Percentiles rank a stretch among this genome's conserved stretches.
These are phyloP conservation scores for Cygnus buccinator DNA, from an alignment of 2,113 vertebrate genomes.

Conservation along the genomic window DNA sequence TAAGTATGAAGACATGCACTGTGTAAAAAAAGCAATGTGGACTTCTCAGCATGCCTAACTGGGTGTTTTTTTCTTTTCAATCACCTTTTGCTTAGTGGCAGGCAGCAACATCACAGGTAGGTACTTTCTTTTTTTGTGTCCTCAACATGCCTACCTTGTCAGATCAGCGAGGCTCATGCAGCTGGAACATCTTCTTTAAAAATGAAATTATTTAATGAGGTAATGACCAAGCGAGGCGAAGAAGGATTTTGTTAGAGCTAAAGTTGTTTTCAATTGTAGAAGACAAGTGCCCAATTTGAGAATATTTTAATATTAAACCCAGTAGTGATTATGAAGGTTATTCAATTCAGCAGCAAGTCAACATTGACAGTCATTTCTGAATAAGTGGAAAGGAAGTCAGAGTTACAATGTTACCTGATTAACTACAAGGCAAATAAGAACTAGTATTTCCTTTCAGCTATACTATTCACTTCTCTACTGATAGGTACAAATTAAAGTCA, in stretches of 20 bases:
- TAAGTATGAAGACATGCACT: neutral
- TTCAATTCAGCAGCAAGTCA: conserved; percentile 1
- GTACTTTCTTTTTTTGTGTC: neutral
- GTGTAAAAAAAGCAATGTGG: neutral
- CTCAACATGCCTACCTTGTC: neutral
- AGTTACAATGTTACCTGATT: neutral
- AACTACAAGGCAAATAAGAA: conserved; percentile 22
- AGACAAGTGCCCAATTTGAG: conserved; percentile 6
- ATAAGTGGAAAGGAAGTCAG: neutral
- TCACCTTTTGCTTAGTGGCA: neutral
- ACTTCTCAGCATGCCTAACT: neutral
- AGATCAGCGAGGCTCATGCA: conserved; percentile 38
- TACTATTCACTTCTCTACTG: neutral
- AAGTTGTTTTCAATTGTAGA: conserved; percentile 8
- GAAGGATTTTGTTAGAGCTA: neutral
- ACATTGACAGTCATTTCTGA: neutral
- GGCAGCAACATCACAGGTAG: neutral
- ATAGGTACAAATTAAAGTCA: neutral
- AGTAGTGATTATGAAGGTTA: neutral
- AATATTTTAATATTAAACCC: neutral
- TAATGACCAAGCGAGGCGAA: neutral
- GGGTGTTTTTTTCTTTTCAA: neutral
- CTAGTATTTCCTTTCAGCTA: neutral
- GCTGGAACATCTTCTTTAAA: conserved; percentile 20
- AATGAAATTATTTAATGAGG: conserved; percentile 33